Evolutionary conservation across 23 tunicate genomes (phyloP).

Genomic region (Ascidia mentula): DNA sequence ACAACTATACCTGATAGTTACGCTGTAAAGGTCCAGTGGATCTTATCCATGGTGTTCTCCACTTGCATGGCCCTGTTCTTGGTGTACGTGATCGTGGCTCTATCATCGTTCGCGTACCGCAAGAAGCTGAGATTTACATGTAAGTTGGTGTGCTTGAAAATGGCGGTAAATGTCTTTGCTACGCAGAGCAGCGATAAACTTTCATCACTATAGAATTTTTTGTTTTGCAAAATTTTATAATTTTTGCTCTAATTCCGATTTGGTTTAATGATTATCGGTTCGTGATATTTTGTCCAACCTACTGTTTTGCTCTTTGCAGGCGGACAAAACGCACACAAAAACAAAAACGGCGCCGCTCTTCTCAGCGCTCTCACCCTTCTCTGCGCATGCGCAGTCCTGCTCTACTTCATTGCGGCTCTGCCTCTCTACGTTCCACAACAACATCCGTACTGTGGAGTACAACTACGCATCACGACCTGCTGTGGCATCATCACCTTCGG

Average conservation of each 20-base stretch:
- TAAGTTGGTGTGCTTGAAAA: no score
- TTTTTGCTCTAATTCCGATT: no score
- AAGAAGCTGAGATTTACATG: background rate
- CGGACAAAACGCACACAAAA: background rate
- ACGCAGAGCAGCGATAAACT: no score
- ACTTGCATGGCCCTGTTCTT: background rate
- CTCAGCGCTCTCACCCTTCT: conserved; percentile 13
- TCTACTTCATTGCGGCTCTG: conserved; percentile 2
- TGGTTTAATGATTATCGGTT: no score
- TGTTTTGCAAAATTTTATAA: no score
- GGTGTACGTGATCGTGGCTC: conserved; percentile 5
- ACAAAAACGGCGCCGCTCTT: background rate
- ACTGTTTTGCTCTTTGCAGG: no score
- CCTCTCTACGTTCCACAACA: background rate
- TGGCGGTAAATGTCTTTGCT: no score
- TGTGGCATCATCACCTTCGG: conserved; percentile 19
- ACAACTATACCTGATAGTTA: background rate
- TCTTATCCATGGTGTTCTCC: conserved; percentile 14
- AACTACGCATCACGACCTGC: conserved; percentile 29
- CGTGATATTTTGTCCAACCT: no score
- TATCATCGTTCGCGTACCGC: background rate
- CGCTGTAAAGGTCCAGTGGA: background rate
- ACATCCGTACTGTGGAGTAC: conserved; percentile 23
- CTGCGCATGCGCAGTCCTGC: conserved; percentile 3
- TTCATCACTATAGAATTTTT: no score